Base-by-base conservation (phyloP, 1,140 invertebrate species). In the Brachionus angularis region DNA sequence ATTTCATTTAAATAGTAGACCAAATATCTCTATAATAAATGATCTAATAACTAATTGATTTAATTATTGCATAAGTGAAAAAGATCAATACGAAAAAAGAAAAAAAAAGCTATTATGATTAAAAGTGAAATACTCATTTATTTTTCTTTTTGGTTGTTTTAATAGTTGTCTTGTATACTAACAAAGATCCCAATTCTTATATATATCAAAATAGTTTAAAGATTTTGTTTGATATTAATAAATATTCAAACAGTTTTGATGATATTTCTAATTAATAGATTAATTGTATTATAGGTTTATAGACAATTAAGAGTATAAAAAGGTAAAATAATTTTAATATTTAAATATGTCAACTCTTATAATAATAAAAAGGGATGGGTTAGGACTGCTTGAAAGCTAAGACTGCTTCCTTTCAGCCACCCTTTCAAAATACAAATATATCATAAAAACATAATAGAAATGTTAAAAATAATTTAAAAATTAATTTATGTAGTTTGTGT, bases 251-350 rank as follows among this genome's bases (percentile, higher is more conserved):
- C 0, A 47, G 23, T 31, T 64, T 64, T 1, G n/a, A 14, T 18
- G 7, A 29, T 16, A 42, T 29, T 5, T 31, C 46, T 21, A 44
- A 18, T n/a, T n/a, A 12, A 12, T 29, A 1, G 23, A 62, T 29
- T 12, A 62, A n/a, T n/a, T 10, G 2, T 62, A 42, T n/a, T 10
- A 64, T 12, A 46, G 39, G 61, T 29, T 64, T 12, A 47, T n/a
- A n/a, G n/a, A n/a, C n/a, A n/a, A n/a, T n/a, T n/a, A n/a, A n/a
- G n/a, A n/a, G n/a, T n/a, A n/a, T n/a, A n/a, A n/a, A n/a, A n/a
- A n/a, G n/a, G n/a, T n/a, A n/a, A n/a, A n/a, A n/a, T n/a, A n/a
- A 78, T 80, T 29, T 75, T 82, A 16, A 73, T 1, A 75, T 84
- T 70, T 74, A 80, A 2, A 12, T 5, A 0, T 29, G 47, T 34